Conservation (phyloP, 2,113 vertebrate genomes). For the Amblyornis subalaris region DNA sequence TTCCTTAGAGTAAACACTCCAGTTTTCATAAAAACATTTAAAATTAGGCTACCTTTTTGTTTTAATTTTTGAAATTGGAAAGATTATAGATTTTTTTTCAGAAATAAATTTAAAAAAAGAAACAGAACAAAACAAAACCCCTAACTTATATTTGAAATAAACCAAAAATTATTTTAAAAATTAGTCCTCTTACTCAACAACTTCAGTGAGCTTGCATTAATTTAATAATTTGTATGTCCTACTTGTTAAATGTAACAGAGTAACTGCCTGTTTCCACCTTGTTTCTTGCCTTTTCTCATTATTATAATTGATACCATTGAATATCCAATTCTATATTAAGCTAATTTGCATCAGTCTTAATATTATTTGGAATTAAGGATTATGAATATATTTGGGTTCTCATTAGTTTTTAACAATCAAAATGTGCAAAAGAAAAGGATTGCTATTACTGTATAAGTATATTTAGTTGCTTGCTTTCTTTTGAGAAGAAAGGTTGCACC, state of each 20-base stretch:
- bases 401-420: slow-evolving; percentile 20
- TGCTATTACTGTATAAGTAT: neutral
- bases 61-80: neutral
- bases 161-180: neutral
- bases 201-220: neutral
- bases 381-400: slow-evolving; percentile 18
- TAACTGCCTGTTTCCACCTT: neutral
- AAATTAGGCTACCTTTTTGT: neutral
- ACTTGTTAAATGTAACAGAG: neutral
- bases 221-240: neutral
- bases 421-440: neutral
- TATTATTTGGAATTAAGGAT: neutral
- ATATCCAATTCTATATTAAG: neutral
- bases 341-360: neutral
- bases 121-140: neutral
- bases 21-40: neutral
- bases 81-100: neutral
- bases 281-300: slow-evolving; percentile 4
- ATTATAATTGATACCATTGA: neutral
- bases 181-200: neutral
- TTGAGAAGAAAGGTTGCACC: neutral
- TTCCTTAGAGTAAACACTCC: neutral
- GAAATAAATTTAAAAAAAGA: neutral
- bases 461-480: neutral
- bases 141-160: neutral